These are phyloP conservation scores for Betta splendens DNA, from an alignment of 2,797 vertebrate genomes.

Conservation along the genomic window DNA sequence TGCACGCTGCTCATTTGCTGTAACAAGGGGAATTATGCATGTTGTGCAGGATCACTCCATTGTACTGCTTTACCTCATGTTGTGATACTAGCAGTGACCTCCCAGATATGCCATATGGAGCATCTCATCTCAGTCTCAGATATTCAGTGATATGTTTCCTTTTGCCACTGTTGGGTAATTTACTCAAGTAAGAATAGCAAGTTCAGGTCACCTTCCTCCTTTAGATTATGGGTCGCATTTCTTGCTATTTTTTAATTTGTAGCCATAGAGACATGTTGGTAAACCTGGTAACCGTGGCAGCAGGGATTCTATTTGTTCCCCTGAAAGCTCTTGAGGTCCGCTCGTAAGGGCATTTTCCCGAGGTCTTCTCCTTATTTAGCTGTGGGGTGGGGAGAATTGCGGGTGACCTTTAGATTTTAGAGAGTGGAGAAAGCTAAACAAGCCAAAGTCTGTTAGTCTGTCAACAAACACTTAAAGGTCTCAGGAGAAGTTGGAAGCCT, in stretches of 20 bases:
- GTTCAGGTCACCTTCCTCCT: constrained; percentile 66
- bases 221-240: constrained; percentile 55
- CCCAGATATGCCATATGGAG: constrained; percentile 63
- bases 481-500: constrained; percentile 72
- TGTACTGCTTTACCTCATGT: constrained; percentile 57
- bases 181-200: constrained; percentile 53
- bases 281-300: constrained; percentile 79
- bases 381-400: constrained; percentile 52
- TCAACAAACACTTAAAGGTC: constrained; percentile 83
- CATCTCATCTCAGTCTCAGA: constrained; percentile 44
- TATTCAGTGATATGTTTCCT: constrained; percentile 47
- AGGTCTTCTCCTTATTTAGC: constrained; percentile 54
- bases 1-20: constrained; percentile 55
- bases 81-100: constrained; percentile 60
- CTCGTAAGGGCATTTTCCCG: constrained; percentile 68
- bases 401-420: constrained; percentile 78
- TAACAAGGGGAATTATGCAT: constrained; percentile 72
- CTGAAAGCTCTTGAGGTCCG: constrained; percentile 66
- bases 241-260: constrained; percentile 75
- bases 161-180: constrained; percentile 45
- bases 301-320: constrained; percentile 75
- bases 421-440: constrained; percentile 74
- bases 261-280: constrained; percentile 82
- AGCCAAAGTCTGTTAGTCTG: constrained; percentile 78
- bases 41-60: constrained; percentile 72